Evolutionary conservation across 2,888 invertebrate genomes (phyloP), one percentile per base, ranked within the genome.

Genomic region (Tenthredo scrophulariae): DNA sequence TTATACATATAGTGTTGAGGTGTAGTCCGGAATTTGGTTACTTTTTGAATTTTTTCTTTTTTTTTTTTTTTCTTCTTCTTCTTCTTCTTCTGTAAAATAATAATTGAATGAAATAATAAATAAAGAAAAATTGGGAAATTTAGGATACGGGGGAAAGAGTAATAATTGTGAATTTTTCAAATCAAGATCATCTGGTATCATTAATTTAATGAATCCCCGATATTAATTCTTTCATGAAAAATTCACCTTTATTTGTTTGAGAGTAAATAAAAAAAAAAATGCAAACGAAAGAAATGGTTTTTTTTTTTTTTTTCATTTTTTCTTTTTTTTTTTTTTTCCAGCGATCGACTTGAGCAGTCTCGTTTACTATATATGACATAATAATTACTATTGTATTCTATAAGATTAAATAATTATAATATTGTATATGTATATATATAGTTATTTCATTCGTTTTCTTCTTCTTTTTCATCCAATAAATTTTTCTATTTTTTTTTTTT

Each of bases 361-460:
- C 22, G 22, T 62, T 62, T 62, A 62, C 62, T 26, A 62, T 62
- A 15, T 62, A 62, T 26, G 62, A 62, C 62, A 62, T 62, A 62
- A 62, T 62, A 62, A 62, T 62, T 22, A 26, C 22, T 62, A 26
- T 22, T 46, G 46, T 62, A 62, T 62, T 62, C 26, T 62, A 22
- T 62, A 62, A 62, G 62, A 62, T 62, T 62, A 62, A 62, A 62
- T 62, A 62, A 62, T 62, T 62, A 62, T 62, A 26, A 62, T 62
- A 62, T 26, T 26, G 62, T 62, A 62, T 62, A 22, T 62, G 6
- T 58, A 9, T 58, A 58, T 58, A 10, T 70, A 83, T 84, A 77
- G 33, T 72, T 72, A 33, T 72, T n/a, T 40, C 37, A n/a, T 33
- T 33, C 37, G 72, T 72, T 29, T 9, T 9, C 13, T 43, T 13